Evolutionary conservation across 1,140 invertebrate species (phyloP).

Genomic region (Muscidifurax raptorellus): DNA sequence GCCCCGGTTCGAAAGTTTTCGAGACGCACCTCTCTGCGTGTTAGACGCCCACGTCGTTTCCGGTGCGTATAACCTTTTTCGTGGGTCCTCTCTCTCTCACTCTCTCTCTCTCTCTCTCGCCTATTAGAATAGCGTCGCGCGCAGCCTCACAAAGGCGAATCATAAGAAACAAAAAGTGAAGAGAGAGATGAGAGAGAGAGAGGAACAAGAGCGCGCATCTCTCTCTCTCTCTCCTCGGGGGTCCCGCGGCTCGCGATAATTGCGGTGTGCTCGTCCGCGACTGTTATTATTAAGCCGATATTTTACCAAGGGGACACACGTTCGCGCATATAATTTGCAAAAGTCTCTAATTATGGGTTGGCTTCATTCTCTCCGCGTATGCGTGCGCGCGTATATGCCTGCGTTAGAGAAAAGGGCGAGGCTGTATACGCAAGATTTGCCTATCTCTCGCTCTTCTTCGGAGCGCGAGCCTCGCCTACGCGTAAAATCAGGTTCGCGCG

Average conservation of each 20-base stretch:
- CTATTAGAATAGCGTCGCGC: slow-evolving; percentile 9
- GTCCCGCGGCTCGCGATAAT: slow-evolving; percentile 62
- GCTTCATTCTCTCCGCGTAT: slow-evolving; percentile 16
- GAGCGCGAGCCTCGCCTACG: slow-evolving; percentile 33
- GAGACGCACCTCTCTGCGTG: slow-evolving; percentile 24
- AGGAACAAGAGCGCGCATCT: slow-evolving; percentile 55
- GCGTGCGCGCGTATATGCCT: background rate
- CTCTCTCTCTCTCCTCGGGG: slow-evolving; percentile 47
- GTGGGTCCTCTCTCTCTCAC: slow-evolving; percentile 11
- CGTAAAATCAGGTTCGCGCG: slow-evolving; percentile 38
- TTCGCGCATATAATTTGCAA: slow-evolving; percentile 73
- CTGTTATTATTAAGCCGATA: slow-evolving; percentile 74
- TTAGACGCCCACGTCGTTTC: slow-evolving; percentile 63
- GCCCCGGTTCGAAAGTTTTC: slow-evolving; percentile 23
- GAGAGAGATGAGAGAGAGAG: slow-evolving; percentile 36
- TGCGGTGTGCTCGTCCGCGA: slow-evolving; percentile 68
- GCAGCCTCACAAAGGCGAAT: slow-evolving; percentile 42
- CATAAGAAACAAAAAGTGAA: slow-evolving; percentile 49
- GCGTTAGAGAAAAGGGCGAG: slow-evolving; percentile 67
- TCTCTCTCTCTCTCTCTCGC: background rate
- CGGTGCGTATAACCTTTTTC: slow-evolving; percentile 45
- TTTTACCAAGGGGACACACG: slow-evolving; percentile 72
- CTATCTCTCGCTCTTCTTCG: slow-evolving; percentile 20
- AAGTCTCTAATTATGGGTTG: slow-evolving; percentile 73
- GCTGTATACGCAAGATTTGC: slow-evolving; percentile 48